These are phyloP conservation scores for Ispidina picta DNA, from an alignment of 2,797 vertebrate species.

Conservation along the genomic window DNA sequence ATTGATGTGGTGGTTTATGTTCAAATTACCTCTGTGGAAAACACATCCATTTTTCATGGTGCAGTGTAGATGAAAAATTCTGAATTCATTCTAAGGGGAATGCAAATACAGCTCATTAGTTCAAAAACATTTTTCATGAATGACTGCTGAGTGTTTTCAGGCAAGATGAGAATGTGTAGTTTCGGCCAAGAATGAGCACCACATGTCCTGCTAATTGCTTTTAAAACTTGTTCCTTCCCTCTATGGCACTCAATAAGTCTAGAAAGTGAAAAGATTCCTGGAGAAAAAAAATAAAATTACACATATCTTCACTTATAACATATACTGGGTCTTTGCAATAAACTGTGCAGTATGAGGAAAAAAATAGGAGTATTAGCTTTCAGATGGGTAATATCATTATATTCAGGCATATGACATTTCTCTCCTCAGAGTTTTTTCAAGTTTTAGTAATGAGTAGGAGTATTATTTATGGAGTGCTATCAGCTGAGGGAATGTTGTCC, in stretches of 20 bases:
- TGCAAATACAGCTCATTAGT: conserved; percentile 86
- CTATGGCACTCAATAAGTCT: conserved; percentile 64
- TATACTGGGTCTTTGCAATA: conserved; percentile 34
- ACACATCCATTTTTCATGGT: conserved; percentile 82
- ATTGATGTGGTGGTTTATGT: conserved; percentile 77
- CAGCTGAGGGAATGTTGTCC: not conserved
- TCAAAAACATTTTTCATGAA: conserved; percentile 84
- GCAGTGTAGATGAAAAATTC: conserved; percentile 81
- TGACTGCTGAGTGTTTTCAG: conserved; percentile 77
- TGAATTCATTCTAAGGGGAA: conserved; percentile 79
- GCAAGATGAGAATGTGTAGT: conserved; percentile 77
- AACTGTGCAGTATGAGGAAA: not conserved
- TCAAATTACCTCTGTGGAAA: conserved; percentile 81
- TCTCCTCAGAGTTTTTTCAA: conserved; percentile 19
- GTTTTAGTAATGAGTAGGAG: conserved; percentile 41
- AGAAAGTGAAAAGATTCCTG: conserved; percentile 51
- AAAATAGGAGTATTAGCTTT: conserved; percentile 40
- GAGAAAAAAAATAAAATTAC: conserved; percentile 35
- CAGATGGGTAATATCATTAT: not conserved
- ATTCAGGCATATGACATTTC: conserved; percentile 37
- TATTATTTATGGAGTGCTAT: conserved; percentile 50
- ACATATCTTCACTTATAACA: not conserved
- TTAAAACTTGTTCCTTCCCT: conserved; percentile 78
- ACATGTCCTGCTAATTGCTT: conserved; percentile 81
- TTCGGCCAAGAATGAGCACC: conserved; percentile 78